Evolutionary conservation across 2,797 vertebrate species (phyloP).

Genomic region (Siniperca scherzeri): DNA sequence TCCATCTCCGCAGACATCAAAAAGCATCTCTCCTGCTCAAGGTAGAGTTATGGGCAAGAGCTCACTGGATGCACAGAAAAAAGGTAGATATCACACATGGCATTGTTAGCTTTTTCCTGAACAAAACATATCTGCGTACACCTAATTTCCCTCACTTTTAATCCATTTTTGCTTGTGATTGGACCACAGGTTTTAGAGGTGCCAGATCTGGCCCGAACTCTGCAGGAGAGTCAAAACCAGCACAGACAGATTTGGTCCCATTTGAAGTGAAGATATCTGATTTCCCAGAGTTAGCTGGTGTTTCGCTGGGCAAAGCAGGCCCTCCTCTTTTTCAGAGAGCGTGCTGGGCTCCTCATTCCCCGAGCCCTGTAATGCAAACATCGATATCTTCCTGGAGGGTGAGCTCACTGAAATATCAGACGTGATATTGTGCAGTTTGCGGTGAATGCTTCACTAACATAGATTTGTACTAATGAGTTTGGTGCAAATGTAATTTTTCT

Average conservation of each 20-base stretch:
- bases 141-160: neutral
- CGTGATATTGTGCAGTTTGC: neutral
- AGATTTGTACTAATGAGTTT: neutral
- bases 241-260: slow-evolving; percentile 49
- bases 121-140: neutral
- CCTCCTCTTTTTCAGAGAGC: slow-evolving; percentile 47
- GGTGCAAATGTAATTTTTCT: neutral
- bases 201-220: slow-evolving; percentile 59
- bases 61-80: slow-evolving; percentile 55
- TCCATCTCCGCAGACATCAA: slow-evolving; percentile 52
- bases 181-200: slow-evolving; percentile 63
- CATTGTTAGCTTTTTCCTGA: neutral
- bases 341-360: slow-evolving; percentile 55
- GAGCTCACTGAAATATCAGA: slow-evolving; percentile 9
- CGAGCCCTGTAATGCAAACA: slow-evolving; percentile 22
- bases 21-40: slow-evolving; percentile 41
- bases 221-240: slow-evolving; percentile 57
- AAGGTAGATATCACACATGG: slow-evolving; percentile 53
- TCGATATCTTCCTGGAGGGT: slow-evolving; percentile 59
- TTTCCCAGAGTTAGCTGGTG: slow-evolving; percentile 86
- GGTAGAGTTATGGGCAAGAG: slow-evolving; percentile 49
- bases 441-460: neutral
- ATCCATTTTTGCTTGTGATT: neutral
- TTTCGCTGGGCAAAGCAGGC: slow-evolving; percentile 34
- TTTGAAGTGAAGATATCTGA: slow-evolving; percentile 89